Base-by-base conservation (phyloP, 1,140 invertebrate genomes). In the Neodiprion lecontei region DNA sequence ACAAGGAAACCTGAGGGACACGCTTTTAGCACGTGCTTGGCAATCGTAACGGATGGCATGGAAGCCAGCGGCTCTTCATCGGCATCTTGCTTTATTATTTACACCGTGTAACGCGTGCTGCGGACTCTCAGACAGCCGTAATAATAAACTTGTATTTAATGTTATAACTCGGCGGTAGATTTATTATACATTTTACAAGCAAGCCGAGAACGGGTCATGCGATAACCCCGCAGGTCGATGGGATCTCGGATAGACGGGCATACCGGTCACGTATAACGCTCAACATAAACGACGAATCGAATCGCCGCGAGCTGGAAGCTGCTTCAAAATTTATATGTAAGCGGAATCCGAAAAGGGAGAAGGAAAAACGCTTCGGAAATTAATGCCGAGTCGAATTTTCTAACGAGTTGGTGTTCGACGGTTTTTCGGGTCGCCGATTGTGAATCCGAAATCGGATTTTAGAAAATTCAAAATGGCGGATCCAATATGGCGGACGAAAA, bases 171-270 rank as follows among this genome's bases (percentile, higher is more conserved):
- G n/a, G 53, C 11, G 53, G 53, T 17, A 61, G 53, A 12, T 61
- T 12, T 61, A 61, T 61, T 12, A 9, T 12, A 61, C 11, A 61
- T 14, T 3, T 61, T 12, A 61, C 4, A 61, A 61, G 53, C 53
- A 17, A 61, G 11, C 11, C 11, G 53, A 61, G 53, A 17, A 61
- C 11, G 53, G 53, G 53, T 61, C 53, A 61, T 5, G 3, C 53
- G 53, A 61, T 61, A 61, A 61, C 53, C 53, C n/a, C 11, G n/a
- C 53, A 61, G 53, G 53, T 61, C 53, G 53, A 61, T 61, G 53
- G 53, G 53, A 61, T 61, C 53, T 61, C 53, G 53, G 11, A 14
- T 61, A 12, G n/a, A 61, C 53, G 11, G 53, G 53, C n/a, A 4
- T 61, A 61, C 53, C n/a, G 53, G 53, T 61, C 53, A 14, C n/a